phyloP scores from a whole-genome alignment of 2,113 vertebrate species.

The Nibea coibor region DNA sequence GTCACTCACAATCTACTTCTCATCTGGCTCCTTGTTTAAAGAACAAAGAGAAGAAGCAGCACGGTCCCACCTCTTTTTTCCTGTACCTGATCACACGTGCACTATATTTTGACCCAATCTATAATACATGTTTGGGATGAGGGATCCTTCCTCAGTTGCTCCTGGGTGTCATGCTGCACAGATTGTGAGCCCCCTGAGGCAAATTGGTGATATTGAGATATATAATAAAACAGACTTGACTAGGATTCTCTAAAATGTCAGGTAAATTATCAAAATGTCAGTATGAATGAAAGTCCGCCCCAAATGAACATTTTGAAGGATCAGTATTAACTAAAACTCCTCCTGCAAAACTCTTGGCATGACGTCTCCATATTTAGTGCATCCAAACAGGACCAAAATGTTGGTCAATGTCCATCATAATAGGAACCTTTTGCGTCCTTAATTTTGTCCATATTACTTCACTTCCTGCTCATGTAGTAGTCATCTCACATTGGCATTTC shows the following conservation, averaged over 20 bases:
- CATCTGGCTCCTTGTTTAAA: slow-evolving; percentile 84
- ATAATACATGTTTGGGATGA: no score
- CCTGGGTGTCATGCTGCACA: neutral
- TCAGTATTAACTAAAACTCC: neutral
- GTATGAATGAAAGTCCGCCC: neutral
- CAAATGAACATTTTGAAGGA: neutral
- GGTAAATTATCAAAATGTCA: neutral
- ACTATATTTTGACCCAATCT: no score
- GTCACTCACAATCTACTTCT: slow-evolving; percentile 84
- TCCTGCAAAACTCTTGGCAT: neutral
- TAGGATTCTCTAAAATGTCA: neutral
- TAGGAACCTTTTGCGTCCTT: neutral
- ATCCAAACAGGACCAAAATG: neutral
- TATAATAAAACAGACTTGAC: neutral
- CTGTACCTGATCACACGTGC: no score
- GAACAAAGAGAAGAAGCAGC: neutral
- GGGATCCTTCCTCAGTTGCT: no score
- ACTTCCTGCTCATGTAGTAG: slow-evolving; percentile 3
- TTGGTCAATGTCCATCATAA: no score
- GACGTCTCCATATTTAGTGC: neutral
- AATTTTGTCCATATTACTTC: neutral
- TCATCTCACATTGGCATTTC: neutral
- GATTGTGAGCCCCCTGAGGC: no score
- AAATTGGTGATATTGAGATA: neutral
- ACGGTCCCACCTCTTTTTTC: neutral